Conservation (phyloP, 1,140 invertebrate species). For the Babylonia areolata region DNA sequence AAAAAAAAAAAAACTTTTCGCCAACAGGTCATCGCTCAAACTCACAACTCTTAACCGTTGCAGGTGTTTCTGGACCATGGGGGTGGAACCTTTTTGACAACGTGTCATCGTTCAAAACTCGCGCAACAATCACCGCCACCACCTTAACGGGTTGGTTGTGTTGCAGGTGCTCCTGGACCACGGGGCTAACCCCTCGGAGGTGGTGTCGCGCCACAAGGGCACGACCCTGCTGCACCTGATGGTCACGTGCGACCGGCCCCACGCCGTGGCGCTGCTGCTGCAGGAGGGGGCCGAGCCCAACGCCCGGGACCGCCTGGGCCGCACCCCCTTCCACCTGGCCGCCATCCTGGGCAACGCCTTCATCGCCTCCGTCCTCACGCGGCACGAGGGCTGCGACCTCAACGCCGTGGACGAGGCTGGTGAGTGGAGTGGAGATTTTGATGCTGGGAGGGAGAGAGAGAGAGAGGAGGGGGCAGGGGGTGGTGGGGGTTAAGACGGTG, state of each 20-base stretch:
- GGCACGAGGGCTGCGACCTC: conserved; percentile 52
- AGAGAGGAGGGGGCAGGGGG: no score
- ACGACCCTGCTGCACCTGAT: conserved; percentile 64
- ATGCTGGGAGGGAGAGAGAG: no score
- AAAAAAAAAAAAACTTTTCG: no score
- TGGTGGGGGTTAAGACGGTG: no score
- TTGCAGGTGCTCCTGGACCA: conserved; percentile 55
- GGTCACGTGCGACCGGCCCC: conserved; percentile 54
- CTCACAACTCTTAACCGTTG: no score
- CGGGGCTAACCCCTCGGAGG: conserved; percentile 62
- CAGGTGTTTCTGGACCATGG: no score
- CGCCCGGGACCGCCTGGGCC: conserved; percentile 49
- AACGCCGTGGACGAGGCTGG: conserved; percentile 57
- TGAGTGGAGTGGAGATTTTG: conserved; percentile 28
- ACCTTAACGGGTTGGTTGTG: no score
- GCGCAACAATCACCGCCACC: no score
- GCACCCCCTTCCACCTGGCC: conserved; percentile 61
- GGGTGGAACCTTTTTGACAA: no score
- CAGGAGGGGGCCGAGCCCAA: conserved; percentile 60
- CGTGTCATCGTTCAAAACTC: no score
- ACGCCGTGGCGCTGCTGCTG: conserved; percentile 59
- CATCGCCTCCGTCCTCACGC: conserved; percentile 58
- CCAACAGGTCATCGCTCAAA: no score
- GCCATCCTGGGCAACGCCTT: conserved; percentile 52
- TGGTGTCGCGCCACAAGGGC: conserved; percentile 54